phyloP scores from a whole-genome alignment of 2,113 vertebrate species.

The Furnarius figulus region DNA sequence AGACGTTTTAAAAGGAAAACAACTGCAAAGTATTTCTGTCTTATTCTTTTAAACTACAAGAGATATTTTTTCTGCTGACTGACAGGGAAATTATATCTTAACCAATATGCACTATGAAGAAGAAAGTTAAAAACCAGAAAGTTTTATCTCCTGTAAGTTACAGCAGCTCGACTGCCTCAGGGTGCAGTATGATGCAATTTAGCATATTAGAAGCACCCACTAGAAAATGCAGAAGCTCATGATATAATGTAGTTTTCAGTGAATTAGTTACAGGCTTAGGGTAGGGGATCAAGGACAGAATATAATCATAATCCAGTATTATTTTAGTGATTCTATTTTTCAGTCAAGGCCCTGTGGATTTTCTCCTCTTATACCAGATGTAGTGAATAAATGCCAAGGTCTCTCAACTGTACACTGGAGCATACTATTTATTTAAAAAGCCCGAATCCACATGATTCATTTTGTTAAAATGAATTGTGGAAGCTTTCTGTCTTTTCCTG shows the following conservation, averaged over 20 bases:
- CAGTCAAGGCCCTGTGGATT: constrained; percentile 41
- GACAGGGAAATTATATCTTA: neutral
- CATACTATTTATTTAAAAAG: neutral
- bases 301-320: constrained; percentile 26
- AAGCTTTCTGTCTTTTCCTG: neutral
- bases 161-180: neutral
- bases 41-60: neutral
- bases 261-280: neutral
- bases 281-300: constrained; percentile 48
- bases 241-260: neutral
- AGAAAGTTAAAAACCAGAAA: constrained; percentile 5
- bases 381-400: constrained; percentile 54
- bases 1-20: neutral
- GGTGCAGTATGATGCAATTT: neutral
- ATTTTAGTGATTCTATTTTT: constrained; percentile 52
- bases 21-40: neutral
- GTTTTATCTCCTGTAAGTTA: neutral
- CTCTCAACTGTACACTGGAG: neutral
- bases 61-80: neutral
- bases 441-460: neutral
- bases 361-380: constrained; percentile 27
- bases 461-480: neutral
- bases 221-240: neutral
- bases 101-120: constrained; percentile 15
- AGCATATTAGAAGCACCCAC: neutral